These are phyloP conservation scores for Oophaga pumilio DNA, from an alignment of 2,113 vertebrate genomes.

Conservation along the genomic window DNA sequence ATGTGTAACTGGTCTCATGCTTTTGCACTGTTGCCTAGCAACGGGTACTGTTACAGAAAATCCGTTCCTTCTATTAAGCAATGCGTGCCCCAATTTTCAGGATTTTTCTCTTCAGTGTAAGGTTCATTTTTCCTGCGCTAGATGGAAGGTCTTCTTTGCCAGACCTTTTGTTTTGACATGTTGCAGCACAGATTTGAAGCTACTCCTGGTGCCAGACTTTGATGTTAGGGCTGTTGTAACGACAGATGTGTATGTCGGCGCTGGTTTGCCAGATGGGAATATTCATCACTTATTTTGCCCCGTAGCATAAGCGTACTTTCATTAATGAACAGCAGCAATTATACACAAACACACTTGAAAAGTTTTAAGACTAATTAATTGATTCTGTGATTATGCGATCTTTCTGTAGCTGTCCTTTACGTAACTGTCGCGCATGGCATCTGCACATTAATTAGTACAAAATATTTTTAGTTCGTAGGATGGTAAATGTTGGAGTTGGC, in stretches of 20 bases:
- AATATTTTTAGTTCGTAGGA: not conserved
- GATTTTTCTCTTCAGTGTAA: slow-evolving; percentile 1
- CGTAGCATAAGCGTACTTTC: slow-evolving; percentile 19
- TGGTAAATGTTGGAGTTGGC: not conserved
- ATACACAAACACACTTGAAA: slow-evolving; percentile 37
- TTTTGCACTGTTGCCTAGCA: slow-evolving; percentile 40
- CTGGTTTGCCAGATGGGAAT: slow-evolving; percentile 44
- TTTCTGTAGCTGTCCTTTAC: slow-evolving; percentile 16
- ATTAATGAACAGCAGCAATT: slow-evolving; percentile 50
- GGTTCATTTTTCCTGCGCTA: slow-evolving; percentile 32
- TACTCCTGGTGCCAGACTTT: slow-evolving; percentile 48
- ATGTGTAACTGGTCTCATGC: slow-evolving; percentile 15
- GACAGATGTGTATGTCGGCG: slow-evolving; percentile 25
- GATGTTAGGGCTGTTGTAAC: slow-evolving; percentile 49
- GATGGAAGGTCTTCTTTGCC: slow-evolving; percentile 8
- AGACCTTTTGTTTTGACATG: slow-evolving; percentile 49
- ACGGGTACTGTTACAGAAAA: slow-evolving; percentile 10
- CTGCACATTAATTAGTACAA: slow-evolving; percentile 9
- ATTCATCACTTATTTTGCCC: slow-evolving; percentile 29
- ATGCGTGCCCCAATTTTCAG: slow-evolving; percentile 41
- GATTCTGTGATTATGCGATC: not conserved
- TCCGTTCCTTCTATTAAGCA: slow-evolving; percentile 33
- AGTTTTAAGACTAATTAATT: slow-evolving; percentile 48
- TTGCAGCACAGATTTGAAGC: slow-evolving; percentile 41
- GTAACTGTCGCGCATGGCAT: not conserved